Base-by-base conservation (phyloP, 2,888 invertebrate genomes). In the Dasysyrphus albostriatus region DNA sequence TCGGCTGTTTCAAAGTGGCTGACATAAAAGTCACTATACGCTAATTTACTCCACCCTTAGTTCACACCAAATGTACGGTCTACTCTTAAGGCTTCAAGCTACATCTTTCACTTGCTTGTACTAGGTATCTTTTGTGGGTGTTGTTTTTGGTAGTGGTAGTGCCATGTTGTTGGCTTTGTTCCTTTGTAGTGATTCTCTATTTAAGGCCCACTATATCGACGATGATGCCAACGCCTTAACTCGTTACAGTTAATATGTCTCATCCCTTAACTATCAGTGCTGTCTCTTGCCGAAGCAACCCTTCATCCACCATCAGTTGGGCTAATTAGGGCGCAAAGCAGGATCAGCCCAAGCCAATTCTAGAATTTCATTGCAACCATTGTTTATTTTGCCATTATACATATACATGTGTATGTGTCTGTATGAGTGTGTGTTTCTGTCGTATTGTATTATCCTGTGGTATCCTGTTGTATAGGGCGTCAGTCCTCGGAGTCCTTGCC, bases 321-420 rank as follows among this genome's bases (percentile, higher is more conserved):
- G 78, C 83, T 87, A 87, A 87, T 87, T 87, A 87, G 74, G 83
- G 78, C 83, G 72, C 78, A 83, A 78, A 83, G 72, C 87, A 82
- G 83, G 87, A 87, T 87, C 83, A 83, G 87, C 83, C 37, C 67
- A 44, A 73, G 61, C 69, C 77, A 87, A 78, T 78, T 42, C 82
- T 39, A 51, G 78, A 75, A 82, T 83, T 83, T 61, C 81, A 77
- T 81, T 85, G 81, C 77, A 81, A 54, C 69, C 69, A 69, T 69
- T 69, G 69, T 69, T 69, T 54, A 69, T 24, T 59, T 73, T 76
- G 19, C 29, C 16, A 16, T 10, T 34, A n/a, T 39, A n/a, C n/a
- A n/a, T 39, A 32, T 9, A 16, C 12, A 2, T 51, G 24, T 32
- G 24, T 44, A 8, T 75, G 32, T 65, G 12, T 70, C 4, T 39